Conservation (phyloP, 1,140 invertebrate genomes). For the Drosophila bipectinata region DNA sequence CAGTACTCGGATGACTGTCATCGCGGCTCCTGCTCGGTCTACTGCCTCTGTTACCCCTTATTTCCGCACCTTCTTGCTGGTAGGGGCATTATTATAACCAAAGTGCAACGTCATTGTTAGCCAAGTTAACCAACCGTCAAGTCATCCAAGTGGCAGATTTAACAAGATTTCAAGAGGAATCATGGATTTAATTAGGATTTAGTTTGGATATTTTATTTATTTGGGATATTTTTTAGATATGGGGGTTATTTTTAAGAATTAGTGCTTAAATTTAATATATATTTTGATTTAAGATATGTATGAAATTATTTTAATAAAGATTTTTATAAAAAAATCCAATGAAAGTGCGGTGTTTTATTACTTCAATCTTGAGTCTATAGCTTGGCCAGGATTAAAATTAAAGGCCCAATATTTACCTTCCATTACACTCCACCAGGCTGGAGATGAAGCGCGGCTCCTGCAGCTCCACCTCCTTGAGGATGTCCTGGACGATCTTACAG, state of each 20-base stretch:
- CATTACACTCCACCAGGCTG: constrained; percentile 89
- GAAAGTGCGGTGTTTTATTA: too few species aligned
- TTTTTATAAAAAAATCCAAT: too few species aligned
- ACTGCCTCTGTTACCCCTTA: neutral
- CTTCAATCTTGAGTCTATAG: too few species aligned
- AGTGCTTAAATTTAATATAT: too few species aligned
- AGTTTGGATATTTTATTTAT: too few species aligned
- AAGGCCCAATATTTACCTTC: constrained; percentile 70
- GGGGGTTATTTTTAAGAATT: too few species aligned
- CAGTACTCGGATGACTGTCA: constrained; percentile 42
- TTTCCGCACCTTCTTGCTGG: neutral
- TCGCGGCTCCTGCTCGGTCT: constrained; percentile 11
- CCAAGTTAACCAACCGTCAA: constrained; percentile 37
- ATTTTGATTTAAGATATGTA: too few species aligned
- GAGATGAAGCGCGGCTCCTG: constrained; percentile 98
- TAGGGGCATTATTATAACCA: constrained; percentile 24
- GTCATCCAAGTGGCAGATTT: constrained; percentile 39
- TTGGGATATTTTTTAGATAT: too few species aligned
- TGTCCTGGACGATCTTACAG: constrained; percentile 96
- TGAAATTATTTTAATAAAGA: too few species aligned
- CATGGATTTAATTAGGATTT: too few species aligned
- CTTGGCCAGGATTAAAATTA: too few species aligned
- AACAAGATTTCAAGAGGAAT: too few species aligned
- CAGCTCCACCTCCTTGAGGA: constrained; percentile 97
- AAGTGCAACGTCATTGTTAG: constrained; percentile 60